Conservation (phyloP, 2,113 vertebrate genomes). For the Anas platyrhynchos region DNA sequence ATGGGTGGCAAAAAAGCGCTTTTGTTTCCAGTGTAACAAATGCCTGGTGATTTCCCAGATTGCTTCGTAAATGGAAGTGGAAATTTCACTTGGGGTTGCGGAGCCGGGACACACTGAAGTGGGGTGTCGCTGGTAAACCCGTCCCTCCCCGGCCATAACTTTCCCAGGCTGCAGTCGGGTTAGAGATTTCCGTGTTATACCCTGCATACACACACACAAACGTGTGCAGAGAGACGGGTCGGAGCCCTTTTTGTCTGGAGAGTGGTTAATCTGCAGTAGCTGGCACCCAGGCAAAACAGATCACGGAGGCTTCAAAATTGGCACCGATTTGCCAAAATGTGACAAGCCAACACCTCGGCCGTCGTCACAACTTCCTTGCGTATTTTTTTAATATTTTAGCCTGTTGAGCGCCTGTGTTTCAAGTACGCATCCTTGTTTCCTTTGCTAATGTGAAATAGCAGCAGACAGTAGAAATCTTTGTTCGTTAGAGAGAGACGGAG, state of each 20-base stretch:
- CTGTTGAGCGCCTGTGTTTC: neutral
- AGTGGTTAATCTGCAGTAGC: neutral
- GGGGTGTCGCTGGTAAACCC: neutral
- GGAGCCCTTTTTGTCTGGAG: fast-evolving
- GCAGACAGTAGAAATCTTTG: slow-evolving; percentile 2
- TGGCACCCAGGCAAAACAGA: neutral
- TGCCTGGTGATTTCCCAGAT: neutral
- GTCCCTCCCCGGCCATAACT: neutral
- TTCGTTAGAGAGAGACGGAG: slow-evolving; percentile 58
- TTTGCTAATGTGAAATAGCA: neutral
- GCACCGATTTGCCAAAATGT: neutral
- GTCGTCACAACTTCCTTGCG: neutral
- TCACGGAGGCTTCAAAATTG: neutral
- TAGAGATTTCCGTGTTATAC: neutral
- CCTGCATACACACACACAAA: too few species aligned
- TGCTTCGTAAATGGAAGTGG: neutral
- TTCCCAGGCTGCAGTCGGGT: neutral
- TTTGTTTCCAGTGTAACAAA: neutral
- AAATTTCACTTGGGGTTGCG: neutral
- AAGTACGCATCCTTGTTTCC: neutral
- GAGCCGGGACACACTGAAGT: neutral
- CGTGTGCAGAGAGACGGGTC: neutral
- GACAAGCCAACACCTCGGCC: neutral
- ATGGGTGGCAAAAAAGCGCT: slow-evolving; percentile 12
- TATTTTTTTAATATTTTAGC: neutral